Base-by-base conservation (phyloP, 2,888 invertebrate genomes). In the Phalera bucephala region DNA sequence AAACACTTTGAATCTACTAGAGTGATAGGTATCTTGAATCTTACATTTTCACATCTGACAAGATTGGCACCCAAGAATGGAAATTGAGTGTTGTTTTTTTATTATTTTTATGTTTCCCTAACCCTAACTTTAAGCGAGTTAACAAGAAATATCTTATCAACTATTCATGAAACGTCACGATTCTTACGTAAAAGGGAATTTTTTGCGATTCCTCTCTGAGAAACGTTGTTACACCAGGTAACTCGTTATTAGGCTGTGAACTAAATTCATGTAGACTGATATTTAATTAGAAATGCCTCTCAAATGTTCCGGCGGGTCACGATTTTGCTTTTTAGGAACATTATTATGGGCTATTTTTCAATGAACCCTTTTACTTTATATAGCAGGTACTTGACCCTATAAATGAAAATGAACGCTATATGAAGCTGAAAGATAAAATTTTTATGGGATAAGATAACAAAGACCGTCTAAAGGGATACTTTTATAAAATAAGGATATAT, bases 251-350 rank as follows among this genome's bases (percentile, higher is more conserved):
- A 27, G 33, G 34, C 31, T 36, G 20, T 11, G 17, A 33, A 27
- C 15, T 29, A 13, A 35, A 26, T 37, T 28, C 25, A 39, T 14
- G 17, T 22, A 36, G 36, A 38, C 32, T 9, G 31, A 17, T 39
- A 37, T 42, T 46, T 46, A 42, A 46, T 45, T 39, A 44, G 22
- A 51, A 44, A 34, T 22, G 9, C 31, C 14, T 29, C 8, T 19
- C 9, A 29, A 17, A 19, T 11, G 2, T 19, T 3, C 13, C 10
- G 10, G 2, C 11, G 11, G 19, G 19, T 9, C 11, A 19, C 11
- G 19, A 19, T 19, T 29, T 27, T 27, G 2, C 26, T 8, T 26
- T 26, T 13, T 22, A 10, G 3, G 23, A 11, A 23, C 11, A 11
- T 7, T 12, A 25, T 12, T 25, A 7, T 23, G 6, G 23, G 11